These are phyloP conservation scores for Coregonus sp. DNA, from an alignment of 2,797 vertebrate species.

Conservation along the genomic window DNA sequence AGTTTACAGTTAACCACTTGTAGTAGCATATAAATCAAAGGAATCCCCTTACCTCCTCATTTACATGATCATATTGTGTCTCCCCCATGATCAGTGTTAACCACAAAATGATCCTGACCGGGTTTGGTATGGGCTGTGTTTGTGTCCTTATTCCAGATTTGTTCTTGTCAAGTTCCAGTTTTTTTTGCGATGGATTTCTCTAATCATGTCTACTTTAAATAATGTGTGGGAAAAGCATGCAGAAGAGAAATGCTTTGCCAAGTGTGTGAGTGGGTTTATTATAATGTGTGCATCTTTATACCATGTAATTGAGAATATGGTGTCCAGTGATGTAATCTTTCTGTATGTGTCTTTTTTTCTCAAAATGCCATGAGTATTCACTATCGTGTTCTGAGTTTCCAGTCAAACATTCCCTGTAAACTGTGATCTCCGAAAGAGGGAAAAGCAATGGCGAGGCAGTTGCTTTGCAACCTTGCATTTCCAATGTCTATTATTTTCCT, in stretches of 20 bases:
- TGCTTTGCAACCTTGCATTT: background rate
- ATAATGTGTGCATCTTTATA: background rate
- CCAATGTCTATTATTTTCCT: background rate
- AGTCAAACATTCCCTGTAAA: background rate
- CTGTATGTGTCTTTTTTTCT: background rate
- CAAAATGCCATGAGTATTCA: background rate
- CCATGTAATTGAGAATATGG: background rate
- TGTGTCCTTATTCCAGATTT: background rate
- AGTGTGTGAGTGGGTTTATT: background rate
- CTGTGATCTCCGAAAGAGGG: background rate
- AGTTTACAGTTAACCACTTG: background rate
- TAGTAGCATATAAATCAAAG: background rate
- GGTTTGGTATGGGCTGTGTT: background rate
- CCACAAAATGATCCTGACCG: background rate
- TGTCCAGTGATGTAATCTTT: background rate
- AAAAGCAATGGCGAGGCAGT: background rate
- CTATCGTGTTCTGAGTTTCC: background rate
- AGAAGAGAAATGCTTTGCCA: background rate
- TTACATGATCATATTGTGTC: background rate
- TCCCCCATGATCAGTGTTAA: background rate
- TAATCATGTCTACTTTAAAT: background rate
- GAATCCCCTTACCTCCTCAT: background rate
- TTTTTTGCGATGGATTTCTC: background rate
- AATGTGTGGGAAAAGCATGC: background rate
- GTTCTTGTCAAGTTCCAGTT: no score